These are phyloP conservation scores for Diploptera punctata DNA, from an alignment of 2,888 invertebrate genomes.

Conservation along the genomic window DNA sequence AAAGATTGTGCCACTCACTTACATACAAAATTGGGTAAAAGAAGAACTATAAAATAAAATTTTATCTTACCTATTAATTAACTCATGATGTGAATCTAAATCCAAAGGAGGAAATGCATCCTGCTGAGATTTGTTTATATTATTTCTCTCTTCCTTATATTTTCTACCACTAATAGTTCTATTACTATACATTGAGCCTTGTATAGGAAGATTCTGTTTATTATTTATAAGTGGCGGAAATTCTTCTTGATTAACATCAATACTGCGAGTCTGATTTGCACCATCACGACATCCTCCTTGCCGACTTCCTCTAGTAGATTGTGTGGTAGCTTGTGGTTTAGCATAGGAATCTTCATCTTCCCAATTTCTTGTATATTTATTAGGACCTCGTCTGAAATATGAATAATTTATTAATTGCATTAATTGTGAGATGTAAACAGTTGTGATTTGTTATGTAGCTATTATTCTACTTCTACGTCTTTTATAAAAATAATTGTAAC, in stretches of 20 bases:
- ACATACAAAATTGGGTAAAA: too few species aligned
- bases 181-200: slow-evolving; percentile 30
- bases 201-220: slow-evolving; percentile 4
- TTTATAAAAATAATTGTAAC: too few species aligned
- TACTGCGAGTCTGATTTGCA: neutral
- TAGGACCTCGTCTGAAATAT: slow-evolving; percentile 91
- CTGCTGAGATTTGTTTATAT: neutral
- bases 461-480: too few species aligned
- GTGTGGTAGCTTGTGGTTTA: slow-evolving; percentile 57
- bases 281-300: slow-evolving; percentile 39
- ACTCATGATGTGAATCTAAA: neutral
- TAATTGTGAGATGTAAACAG: too few species aligned
- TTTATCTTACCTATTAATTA: neutral
- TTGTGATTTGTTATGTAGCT: too few species aligned
- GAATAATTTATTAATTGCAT: too few species aligned
- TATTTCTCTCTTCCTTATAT: neutral
- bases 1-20: too few species aligned
- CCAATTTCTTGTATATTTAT: slow-evolving; percentile 92
- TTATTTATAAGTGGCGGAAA: slow-evolving; percentile 44
- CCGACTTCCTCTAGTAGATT: slow-evolving; percentile 49
- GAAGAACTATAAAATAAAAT: too few species aligned
- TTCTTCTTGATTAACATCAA: slow-evolving; percentile 41
- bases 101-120: slow-evolving; percentile 27
- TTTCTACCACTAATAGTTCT: slow-evolving; percentile 12
- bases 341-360: slow-evolving; percentile 91